Conservation (phyloP, 2,888 invertebrate species). For the Hypercompe scribonia region DNA sequence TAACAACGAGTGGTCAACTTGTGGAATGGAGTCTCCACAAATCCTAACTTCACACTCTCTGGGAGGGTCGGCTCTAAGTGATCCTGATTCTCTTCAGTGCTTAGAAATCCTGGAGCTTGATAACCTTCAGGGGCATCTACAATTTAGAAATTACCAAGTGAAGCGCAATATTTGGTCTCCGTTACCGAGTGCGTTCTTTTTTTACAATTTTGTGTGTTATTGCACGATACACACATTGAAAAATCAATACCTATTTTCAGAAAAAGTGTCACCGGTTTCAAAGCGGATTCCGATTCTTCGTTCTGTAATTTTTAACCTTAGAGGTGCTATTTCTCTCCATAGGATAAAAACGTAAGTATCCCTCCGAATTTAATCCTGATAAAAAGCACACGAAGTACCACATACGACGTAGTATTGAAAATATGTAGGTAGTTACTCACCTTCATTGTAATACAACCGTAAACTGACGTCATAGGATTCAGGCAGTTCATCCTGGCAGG, state of each 20-base stretch:
- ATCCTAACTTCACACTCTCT: constrained; percentile 57
- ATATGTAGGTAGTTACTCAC: constrained; percentile 51
- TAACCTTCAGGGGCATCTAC: constrained; percentile 75
- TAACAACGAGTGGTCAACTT: constrained; percentile 55
- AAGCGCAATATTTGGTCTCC: background rate
- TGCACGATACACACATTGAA: too few relatives aligned
- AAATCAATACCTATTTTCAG: too few relatives aligned
- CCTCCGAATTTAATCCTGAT: too few relatives aligned
- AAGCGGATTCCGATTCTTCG: too few relatives aligned
- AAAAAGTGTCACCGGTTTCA: too few relatives aligned
- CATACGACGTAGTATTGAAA: background rate
- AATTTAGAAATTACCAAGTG: background rate
- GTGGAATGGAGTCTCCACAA: constrained; percentile 71
- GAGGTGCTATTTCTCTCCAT: too few relatives aligned
- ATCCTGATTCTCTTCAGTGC: constrained; percentile 51
- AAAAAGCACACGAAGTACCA: background rate
- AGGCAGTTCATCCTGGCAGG: constrained; percentile 54
- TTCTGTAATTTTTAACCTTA: too few relatives aligned
- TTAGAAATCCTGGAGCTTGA: constrained; percentile 73
- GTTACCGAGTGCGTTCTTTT: too few relatives aligned
- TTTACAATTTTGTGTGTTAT: too few relatives aligned
- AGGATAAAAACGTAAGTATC: too few relatives aligned
- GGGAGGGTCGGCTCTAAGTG: constrained; percentile 53
- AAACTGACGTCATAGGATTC: constrained; percentile 65
- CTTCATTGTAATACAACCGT: constrained; percentile 75